Percentiles rank a stretch among this genome's conserved stretches.
Conservation (phyloP, 2,888 invertebrate genomes). For the Acanthacorydalis orientalis region DNA sequence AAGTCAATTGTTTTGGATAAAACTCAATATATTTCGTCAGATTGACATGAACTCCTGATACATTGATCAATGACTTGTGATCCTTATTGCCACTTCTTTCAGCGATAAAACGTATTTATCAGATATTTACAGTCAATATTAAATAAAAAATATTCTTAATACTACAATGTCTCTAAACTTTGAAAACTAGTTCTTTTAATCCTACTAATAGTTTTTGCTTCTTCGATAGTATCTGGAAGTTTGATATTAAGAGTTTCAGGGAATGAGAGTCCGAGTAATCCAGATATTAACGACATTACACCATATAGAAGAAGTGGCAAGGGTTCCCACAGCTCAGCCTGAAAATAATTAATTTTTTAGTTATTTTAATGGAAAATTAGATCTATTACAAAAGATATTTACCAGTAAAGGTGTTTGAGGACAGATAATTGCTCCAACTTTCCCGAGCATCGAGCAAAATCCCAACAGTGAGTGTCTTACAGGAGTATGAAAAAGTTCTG, state of each 20-base stretch:
- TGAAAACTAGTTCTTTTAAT: not conserved
- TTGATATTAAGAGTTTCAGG: conserved; percentile 53
- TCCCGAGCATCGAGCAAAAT: conserved; percentile 45
- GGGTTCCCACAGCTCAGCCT: conserved; percentile 24
- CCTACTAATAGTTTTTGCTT: conserved; percentile 37
- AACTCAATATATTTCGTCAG: too few relatives aligned
- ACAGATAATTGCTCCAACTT: conserved; percentile 45
- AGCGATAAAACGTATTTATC: too few relatives aligned
- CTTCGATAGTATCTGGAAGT: conserved; percentile 49
- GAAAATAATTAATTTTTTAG: conserved; percentile 7
- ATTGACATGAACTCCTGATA: too few relatives aligned
- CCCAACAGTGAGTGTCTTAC: conserved; percentile 44
- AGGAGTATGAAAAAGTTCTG: conserved; percentile 50
- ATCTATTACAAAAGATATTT: too few relatives aligned
- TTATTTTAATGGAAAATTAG: too few relatives aligned
- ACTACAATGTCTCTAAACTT: too few relatives aligned
- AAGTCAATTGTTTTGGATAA: too few relatives aligned
- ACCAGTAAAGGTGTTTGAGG: conserved; percentile 52
- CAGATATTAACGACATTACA: conserved; percentile 40
- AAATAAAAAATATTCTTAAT: too few relatives aligned
- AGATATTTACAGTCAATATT: too few relatives aligned
- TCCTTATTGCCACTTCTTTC: too few relatives aligned
- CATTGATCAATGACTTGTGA: too few relatives aligned
- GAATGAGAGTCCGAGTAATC: conserved; percentile 41
- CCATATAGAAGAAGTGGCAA: conserved; percentile 47